Percentiles rank a stretch among this genome's conserved stretches.
Evolutionary conservation across 2,888 invertebrate species (phyloP).

Genomic region (Drosophila ezoana): DNA sequence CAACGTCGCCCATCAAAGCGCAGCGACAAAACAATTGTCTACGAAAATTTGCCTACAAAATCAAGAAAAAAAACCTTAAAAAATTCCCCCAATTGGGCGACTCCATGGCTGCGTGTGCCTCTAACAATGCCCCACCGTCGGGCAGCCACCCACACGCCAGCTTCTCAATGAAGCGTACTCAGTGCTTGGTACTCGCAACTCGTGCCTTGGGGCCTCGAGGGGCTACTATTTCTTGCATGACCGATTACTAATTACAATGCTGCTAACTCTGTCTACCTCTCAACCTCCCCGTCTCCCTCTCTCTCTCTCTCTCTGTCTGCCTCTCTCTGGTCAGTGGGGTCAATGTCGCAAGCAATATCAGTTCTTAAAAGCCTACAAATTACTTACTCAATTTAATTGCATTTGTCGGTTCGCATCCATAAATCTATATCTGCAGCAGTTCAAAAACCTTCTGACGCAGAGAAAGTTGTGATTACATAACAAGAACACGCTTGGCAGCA

Average conservation of each 20-base stretch:
- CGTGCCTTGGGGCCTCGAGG: conserved; percentile 45
- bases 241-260: conserved; percentile 81
- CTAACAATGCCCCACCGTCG: conserved; percentile 49
- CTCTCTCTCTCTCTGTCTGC: neutral
- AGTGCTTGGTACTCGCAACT: conserved; percentile 32
- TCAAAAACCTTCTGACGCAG: conserved; percentile 36
- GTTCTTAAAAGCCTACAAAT: conserved; percentile 15
- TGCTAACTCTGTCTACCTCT: conserved; percentile 34
- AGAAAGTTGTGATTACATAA: conserved; percentile 52
- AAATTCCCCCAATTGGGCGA: conserved; percentile 57
- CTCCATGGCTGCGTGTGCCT: conserved; percentile 67
- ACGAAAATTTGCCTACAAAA: conserved; percentile 59
- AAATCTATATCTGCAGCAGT: conserved; percentile 6
- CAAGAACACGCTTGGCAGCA: conserved; percentile 32
- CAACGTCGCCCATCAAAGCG: conserved; percentile 74
- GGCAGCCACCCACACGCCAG: conserved; percentile 32
- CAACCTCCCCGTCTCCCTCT: neutral
- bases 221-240: conserved; percentile 82
- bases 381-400: conserved; percentile 39
- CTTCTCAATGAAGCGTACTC: conserved; percentile 75
- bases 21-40: conserved; percentile 80
- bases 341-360: conserved; percentile 69
- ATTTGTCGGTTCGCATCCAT: conserved; percentile 17
- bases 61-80: conserved; percentile 5
- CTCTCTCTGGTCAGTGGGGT: conserved; percentile 64